Evolutionary conservation across 2,888 invertebrate species (phyloP), one percentile per base, ranked within the genome.

Genomic region (Protula sp.): DNA sequence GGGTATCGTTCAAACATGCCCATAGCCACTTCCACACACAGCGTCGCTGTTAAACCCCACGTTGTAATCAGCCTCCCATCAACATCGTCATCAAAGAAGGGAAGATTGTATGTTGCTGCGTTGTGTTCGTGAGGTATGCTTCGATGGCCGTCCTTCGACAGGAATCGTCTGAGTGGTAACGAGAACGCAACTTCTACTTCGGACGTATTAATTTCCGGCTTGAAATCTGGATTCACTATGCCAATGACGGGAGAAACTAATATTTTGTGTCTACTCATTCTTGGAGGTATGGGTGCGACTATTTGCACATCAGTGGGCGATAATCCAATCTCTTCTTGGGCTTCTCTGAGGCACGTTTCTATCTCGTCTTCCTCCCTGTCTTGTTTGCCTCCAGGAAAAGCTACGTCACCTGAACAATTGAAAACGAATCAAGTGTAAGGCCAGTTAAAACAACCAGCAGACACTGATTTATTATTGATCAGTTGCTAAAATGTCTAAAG

Each of bases 301-400:
- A 78, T 65, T 22, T 69, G 65, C 3, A 79, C 77, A 30, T 70
- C 38, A 9, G 63, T 38, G 19, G 66, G 68, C 3, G 61, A 38
- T 29, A 80, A 63, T 1, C 78, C 78, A 28, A 78, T 73, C 64
- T 80, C 80, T 62, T 80, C 80, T 24, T 74, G 62, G 1, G 79
- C 73, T 64, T 80, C 80, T 47, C 80, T 62, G 14, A 78, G 62
- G 14, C 76, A 75, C 24, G 79, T 76, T 9, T 68, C 67, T 30
- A 72, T 61, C 24, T 70, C 73, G 58, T 73, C 70, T 54, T 72
- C 74, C 57, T 80, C 80, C 14, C 68, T 63, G 52, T 79, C 78
- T 48, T 64, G 59, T 63, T 55, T 66, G 3, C 80, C 80, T 2
- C 80, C 80, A 14, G 79, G 79, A 63, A 80, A 78, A 2, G 76